These are phyloP conservation scores for Drosophila arizonae DNA, from an alignment of 1,140 invertebrate species.

Conservation along the genomic window DNA sequence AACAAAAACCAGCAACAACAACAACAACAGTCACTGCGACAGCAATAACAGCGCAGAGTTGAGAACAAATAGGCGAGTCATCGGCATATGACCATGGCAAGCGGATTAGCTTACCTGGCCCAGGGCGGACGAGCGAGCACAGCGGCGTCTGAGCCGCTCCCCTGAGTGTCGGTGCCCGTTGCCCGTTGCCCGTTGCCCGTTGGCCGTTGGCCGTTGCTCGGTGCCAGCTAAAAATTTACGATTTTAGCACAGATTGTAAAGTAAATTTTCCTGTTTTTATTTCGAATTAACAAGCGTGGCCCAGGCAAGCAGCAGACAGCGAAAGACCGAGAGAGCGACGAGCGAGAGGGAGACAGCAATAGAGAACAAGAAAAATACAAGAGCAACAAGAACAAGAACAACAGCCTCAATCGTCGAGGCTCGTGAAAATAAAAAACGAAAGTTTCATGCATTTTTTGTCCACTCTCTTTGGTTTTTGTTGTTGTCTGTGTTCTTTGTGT, in stretches of 20 bases:
- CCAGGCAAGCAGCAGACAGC: constrained; percentile 53
- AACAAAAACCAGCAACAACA: constrained; percentile 42
- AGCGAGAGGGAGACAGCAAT: constrained; percentile 4
- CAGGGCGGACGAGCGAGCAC: neutral
- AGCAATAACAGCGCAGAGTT: constrained; percentile 23
- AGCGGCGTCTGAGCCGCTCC: constrained; percentile 52
- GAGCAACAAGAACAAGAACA: constrained; percentile 9
- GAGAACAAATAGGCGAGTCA: constrained; percentile 72
- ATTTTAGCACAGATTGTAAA: constrained; percentile 81
- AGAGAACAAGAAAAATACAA: neutral
- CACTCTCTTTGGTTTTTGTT: constrained; percentile 8
- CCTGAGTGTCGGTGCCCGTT: constrained; percentile 37
- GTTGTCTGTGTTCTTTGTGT: constrained; percentile 8
- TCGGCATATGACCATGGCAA: constrained; percentile 62
- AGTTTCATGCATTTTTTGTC: constrained; percentile 54
- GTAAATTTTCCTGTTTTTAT: constrained; percentile 81
- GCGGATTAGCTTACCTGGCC: constrained; percentile 67
- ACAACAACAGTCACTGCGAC: constrained; percentile 29
- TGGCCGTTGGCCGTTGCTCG: neutral
- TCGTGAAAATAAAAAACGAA: constrained; percentile 70
- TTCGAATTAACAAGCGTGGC: constrained; percentile 73
- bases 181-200: no score
- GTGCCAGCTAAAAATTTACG: constrained; percentile 71
- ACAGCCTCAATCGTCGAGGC: constrained; percentile 5
- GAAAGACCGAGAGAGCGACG: constrained; percentile 1